Percentiles rank a stretch among this genome's conserved stretches.
These are phyloP conservation scores for Allophyes oxyacanthae DNA, from an alignment of 2,888 invertebrate species.

Conservation along the genomic window DNA sequence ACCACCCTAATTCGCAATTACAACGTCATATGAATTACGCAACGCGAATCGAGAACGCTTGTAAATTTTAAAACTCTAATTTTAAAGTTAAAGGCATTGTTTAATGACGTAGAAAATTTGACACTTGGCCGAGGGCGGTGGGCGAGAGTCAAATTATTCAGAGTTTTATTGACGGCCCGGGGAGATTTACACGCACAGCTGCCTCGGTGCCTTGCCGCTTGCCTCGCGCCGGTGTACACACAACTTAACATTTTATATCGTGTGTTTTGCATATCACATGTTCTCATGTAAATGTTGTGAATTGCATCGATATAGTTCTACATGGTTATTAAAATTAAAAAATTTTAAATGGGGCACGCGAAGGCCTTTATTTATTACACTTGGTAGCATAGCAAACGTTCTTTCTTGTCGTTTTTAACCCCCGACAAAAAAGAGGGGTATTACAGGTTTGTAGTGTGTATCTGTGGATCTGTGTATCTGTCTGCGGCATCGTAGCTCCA, in stretches of 20 bases:
- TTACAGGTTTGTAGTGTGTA: no score
- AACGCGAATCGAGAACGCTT: constrained; percentile 52
- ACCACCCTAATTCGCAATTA: constrained; percentile 28
- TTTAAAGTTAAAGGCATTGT: constrained; percentile 73
- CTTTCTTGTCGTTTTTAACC: constrained; percentile 42
- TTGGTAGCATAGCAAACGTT: constrained; percentile 10
- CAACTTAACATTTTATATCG: constrained; percentile 42
- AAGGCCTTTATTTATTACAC: constrained; percentile 38
- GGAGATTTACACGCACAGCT: constrained; percentile 65
- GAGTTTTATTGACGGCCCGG: constrained; percentile 75
- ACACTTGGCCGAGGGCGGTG: constrained; percentile 78
- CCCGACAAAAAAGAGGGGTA: no score
- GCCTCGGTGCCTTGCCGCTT: constrained; percentile 40
- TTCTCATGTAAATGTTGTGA: constrained; percentile 45
- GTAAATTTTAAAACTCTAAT: constrained; percentile 67
- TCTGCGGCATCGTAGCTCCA: no score
- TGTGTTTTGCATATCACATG: constrained; percentile 49
- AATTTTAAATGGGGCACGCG: constrained; percentile 41
- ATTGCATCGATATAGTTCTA: constrained; percentile 40
- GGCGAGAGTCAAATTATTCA: constrained; percentile 76
- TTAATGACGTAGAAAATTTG: constrained; percentile 86
- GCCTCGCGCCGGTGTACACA: constrained; percentile 30
- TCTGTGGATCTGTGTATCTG: no score
- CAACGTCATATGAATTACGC: constrained; percentile 43
- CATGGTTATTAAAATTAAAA: constrained; percentile 52